Evolutionary conservation across 1,140 invertebrate species (phyloP).

Genomic region (Micrasema minimum): DNA sequence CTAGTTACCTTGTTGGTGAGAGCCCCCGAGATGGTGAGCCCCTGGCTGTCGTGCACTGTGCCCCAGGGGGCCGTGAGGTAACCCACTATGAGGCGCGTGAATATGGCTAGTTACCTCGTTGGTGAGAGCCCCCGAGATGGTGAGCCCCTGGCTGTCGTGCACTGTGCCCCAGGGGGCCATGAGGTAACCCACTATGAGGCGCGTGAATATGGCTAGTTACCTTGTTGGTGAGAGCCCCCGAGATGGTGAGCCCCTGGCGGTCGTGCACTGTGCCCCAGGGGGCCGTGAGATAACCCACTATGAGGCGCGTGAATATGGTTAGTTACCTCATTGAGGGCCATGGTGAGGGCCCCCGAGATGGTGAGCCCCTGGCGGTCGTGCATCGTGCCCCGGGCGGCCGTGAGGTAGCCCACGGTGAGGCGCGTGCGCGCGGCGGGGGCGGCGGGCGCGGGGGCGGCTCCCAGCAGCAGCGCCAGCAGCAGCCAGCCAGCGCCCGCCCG

Average conservation of each 20-base stretch:
- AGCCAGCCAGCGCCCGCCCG: slow-evolving; percentile 67
- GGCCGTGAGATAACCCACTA: too few relatives aligned
- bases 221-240: too few relatives aligned
- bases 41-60: slow-evolving; percentile 80
- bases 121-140: too few relatives aligned
- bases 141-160: too few relatives aligned
- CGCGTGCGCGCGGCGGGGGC: slow-evolving; percentile 62
- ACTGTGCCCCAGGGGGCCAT: too few relatives aligned
- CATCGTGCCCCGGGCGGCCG: slow-evolving; percentile 78
- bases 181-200: too few relatives aligned
- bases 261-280: too few relatives aligned
- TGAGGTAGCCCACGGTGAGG: slow-evolving; percentile 84
- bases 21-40: slow-evolving; percentile 85
- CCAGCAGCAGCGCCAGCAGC: slow-evolving; percentile 67
- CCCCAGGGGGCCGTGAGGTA: slow-evolving; percentile 84
- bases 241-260: too few relatives aligned
- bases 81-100: slow-evolving; percentile 77
- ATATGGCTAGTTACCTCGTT: too few relatives aligned
- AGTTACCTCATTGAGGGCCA: slow-evolving; percentile 66
- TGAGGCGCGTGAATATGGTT: too few relatives aligned
- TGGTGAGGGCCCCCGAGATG: slow-evolving; percentile 77
- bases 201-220: too few relatives aligned
- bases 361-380: slow-evolving; percentile 85
- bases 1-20: too few relatives aligned
- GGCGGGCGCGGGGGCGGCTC: slow-evolving; percentile 61